These are phyloP conservation scores for Hydriomena furcata DNA, from an alignment of 2,888 invertebrate species.

Conservation along the genomic window DNA sequence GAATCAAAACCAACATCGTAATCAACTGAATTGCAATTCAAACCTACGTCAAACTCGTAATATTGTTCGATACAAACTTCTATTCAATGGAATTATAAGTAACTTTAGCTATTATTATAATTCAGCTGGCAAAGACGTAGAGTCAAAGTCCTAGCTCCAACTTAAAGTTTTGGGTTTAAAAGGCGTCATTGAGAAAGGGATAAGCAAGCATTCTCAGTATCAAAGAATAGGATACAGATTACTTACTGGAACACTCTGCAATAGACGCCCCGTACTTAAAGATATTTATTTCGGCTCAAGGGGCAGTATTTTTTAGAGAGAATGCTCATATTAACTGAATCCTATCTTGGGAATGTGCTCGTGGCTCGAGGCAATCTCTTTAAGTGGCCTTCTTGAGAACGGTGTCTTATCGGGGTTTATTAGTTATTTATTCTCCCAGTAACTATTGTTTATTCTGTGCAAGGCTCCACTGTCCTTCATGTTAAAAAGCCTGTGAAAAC, in stretches of 20 bases:
- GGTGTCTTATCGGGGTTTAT: slow-evolving; percentile 69
- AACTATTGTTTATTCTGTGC: slow-evolving; percentile 14
- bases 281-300: slow-evolving; percentile 68
- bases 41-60: slow-evolving; percentile 19
- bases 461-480: slow-evolving; percentile 52
- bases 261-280: slow-evolving; percentile 53
- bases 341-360: slow-evolving; percentile 50
- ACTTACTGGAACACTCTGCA: slow-evolving; percentile 39
- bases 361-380: slow-evolving; percentile 71
- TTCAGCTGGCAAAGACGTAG: slow-evolving; percentile 5
- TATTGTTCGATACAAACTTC: slow-evolving; percentile 6
- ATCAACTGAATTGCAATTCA: slow-evolving; percentile 14
- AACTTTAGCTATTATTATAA: slow-evolving; percentile 18
- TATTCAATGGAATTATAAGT: slow-evolving; percentile 21
- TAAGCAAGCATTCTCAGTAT: slow-evolving; percentile 30
- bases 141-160: slow-evolving; percentile 8
- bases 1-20: slow-evolving; percentile 4
- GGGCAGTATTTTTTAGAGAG: slow-evolving; percentile 59
- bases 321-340: slow-evolving; percentile 70
- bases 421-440: slow-evolving; percentile 72
- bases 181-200: slow-evolving; percentile 16
- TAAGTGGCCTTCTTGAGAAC: slow-evolving; percentile 66
- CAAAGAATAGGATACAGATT: slow-evolving; percentile 31
- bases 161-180: slow-evolving; percentile 5
- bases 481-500: slow-evolving; percentile 54